These are phyloP conservation scores for Andrena bicolor DNA, from an alignment of 2,888 invertebrate genomes.

Conservation along the genomic window DNA sequence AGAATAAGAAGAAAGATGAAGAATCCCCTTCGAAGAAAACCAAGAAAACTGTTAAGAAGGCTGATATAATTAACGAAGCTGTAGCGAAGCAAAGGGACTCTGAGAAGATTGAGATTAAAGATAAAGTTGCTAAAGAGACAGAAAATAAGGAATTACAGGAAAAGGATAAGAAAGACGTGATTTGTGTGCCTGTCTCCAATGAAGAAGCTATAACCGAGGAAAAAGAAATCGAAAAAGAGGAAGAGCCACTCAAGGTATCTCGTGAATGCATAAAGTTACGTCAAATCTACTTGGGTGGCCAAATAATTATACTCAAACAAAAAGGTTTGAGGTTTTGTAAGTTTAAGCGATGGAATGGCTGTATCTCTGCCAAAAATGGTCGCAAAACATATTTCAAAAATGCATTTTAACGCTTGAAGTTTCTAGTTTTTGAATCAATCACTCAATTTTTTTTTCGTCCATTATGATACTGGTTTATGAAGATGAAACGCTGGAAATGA, in stretches of 20 bases:
- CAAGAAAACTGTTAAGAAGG: conserved; percentile 86
- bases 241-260: conserved; percentile 72
- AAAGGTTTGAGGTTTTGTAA: no score
- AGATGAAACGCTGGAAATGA: no score
- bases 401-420: no score
- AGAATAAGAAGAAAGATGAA: conserved; percentile 89
- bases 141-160: conserved; percentile 86
- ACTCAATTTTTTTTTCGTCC: no score
- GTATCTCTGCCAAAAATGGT: no score
- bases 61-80: conserved; percentile 85
- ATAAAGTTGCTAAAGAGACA: conserved; percentile 86
- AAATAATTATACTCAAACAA: no score
- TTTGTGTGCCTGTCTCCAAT: conserved; percentile 79
- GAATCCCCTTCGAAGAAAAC: conserved; percentile 86
- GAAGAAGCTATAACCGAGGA: conserved; percentile 70
- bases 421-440: no score
- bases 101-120: conserved; percentile 84
- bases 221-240: conserved; percentile 74
- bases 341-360: no score
- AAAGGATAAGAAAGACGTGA: conserved; percentile 83
- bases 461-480: no score
- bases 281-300: neutral
- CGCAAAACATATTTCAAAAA: no score
- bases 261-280: neutral
- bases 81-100: conserved; percentile 84